Evolutionary conservation across 2,888 invertebrate species (phyloP).

Genomic region (Heliconius cydno): DNA sequence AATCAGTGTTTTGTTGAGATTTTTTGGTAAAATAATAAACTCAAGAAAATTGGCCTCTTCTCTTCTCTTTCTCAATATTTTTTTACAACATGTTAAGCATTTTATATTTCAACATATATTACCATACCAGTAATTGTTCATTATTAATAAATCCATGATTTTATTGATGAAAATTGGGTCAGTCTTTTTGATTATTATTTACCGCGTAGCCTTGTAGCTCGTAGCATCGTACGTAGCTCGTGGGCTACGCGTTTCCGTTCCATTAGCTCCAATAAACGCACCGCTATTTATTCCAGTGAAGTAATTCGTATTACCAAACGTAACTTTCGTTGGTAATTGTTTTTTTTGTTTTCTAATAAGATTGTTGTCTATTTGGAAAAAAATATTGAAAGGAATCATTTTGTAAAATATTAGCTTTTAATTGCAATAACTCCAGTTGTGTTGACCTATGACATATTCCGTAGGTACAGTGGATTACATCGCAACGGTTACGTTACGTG

Average conservation of each 20-base stretch:
- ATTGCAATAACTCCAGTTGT: neutral
- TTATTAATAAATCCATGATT: neutral
- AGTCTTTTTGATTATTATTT: conserved; percentile 36
- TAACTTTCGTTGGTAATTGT: conserved; percentile 27
- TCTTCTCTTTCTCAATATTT: neutral
- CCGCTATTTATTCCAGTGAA: conserved; percentile 44
- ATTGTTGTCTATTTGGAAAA: neutral
- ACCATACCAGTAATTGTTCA: neutral
- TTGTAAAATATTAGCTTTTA: neutral
- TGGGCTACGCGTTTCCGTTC: conserved; percentile 45
- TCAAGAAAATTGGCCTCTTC: no score
- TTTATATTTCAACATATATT: neutral
- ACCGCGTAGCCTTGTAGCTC: conserved; percentile 38
- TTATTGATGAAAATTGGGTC: conserved; percentile 35
- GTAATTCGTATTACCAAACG: conserved; percentile 42
- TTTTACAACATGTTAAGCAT: neutral
- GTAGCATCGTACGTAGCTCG: conserved; percentile 51
- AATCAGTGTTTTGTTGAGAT: neutral
- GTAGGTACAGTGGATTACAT: no score
- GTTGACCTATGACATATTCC: neutral
- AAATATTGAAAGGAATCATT: neutral
- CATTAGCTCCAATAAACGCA: conserved; percentile 46
- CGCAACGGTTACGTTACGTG: neutral
- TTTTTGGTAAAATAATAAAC: neutral
- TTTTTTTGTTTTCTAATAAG: conserved; percentile 18